These are phyloP conservation scores for Takifugu bimaculatus DNA, from an alignment of 2,113 vertebrate genomes.

Conservation along the genomic window DNA sequence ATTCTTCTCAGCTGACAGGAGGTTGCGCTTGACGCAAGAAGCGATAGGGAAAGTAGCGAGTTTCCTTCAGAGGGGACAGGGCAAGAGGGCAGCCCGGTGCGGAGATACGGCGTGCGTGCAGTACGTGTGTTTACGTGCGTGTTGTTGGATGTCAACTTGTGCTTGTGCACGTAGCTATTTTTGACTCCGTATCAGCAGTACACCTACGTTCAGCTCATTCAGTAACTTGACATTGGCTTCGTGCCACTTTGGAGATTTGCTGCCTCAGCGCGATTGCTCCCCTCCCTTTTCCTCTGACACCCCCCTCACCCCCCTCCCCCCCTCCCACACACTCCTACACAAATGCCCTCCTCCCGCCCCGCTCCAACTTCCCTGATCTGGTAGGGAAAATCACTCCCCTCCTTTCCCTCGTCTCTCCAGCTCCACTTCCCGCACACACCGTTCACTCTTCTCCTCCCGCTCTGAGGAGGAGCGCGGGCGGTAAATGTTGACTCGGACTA, in stretches of 20 bases:
- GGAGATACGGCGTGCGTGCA: background rate
- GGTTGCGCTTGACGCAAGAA: constrained; percentile 22
- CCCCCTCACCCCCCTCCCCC: background rate
- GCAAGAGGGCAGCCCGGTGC: constrained; percentile 12
- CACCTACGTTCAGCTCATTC: constrained; percentile 40
- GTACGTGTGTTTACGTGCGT: constrained; percentile 13
- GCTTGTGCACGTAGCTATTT: constrained; percentile 29
- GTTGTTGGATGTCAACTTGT: background rate
- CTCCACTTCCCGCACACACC: constrained; percentile 3
- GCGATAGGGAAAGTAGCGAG: constrained; percentile 22
- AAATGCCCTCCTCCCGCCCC: constrained; percentile 34
- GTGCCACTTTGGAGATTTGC: constrained; percentile 41
- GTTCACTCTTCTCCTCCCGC: constrained; percentile 15
- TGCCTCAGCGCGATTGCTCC: constrained; percentile 50
- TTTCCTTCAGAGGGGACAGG: constrained; percentile 24
- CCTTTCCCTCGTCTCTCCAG: constrained; percentile 17
- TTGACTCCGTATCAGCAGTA: constrained; percentile 7
- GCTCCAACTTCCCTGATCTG: constrained; percentile 34
- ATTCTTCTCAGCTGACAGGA: constrained; percentile 37
- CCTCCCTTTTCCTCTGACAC: constrained; percentile 30
- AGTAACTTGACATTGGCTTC: constrained; percentile 64
- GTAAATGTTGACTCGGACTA: constrained; percentile 46
- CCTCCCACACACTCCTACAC: constrained; percentile 25
- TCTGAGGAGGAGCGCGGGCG: constrained; percentile 26
- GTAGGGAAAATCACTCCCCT: constrained; percentile 40